Evolutionary conservation across 1,140 invertebrate species (phyloP).

Genomic region (Drosophila rufa): DNA sequence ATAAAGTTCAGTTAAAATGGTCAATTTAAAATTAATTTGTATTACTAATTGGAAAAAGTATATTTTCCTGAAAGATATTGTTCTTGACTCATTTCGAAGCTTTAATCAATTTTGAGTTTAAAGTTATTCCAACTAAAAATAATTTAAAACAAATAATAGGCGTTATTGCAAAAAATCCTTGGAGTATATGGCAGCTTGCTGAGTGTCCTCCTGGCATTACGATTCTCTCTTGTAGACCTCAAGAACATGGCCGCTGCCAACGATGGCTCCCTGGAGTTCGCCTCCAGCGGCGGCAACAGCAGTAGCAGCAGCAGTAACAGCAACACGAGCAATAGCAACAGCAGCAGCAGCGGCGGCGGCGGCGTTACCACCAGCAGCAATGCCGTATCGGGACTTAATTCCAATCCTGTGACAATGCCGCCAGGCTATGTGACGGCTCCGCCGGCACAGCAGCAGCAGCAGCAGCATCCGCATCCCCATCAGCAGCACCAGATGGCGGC

Average conservation of each 20-base stretch:
- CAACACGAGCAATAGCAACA: slow-evolving; percentile 30
- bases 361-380: slow-evolving; percentile 39
- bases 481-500: slow-evolving; percentile 32
- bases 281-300: slow-evolving; percentile 58
- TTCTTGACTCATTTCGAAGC: no score
- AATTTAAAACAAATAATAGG: neutral
- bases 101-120: neutral
- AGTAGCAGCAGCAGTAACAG: slow-evolving; percentile 41
- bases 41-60: no score
- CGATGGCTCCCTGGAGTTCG: slow-evolving; percentile 74
- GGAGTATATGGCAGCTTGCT: slow-evolving; percentile 19
- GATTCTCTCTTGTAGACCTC: slow-evolving; percentile 76
- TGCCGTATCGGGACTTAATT: slow-evolving; percentile 12
- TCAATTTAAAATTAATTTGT: no score
- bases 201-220: slow-evolving; percentile 38
- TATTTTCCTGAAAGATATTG: no score
- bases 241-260: slow-evolving; percentile 79
- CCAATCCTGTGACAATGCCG: slow-evolving; percentile 22
- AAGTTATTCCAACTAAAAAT: neutral
- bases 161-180: slow-evolving; percentile 4
- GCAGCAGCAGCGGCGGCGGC: slow-evolving; percentile 34
- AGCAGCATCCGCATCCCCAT: slow-evolving; percentile 39
- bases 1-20: no score
- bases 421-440: slow-evolving; percentile 42
- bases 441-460: slow-evolving; percentile 22